Base-by-base conservation (phyloP, 2,888 invertebrate species). In the Halocaridina rubra region DNA sequence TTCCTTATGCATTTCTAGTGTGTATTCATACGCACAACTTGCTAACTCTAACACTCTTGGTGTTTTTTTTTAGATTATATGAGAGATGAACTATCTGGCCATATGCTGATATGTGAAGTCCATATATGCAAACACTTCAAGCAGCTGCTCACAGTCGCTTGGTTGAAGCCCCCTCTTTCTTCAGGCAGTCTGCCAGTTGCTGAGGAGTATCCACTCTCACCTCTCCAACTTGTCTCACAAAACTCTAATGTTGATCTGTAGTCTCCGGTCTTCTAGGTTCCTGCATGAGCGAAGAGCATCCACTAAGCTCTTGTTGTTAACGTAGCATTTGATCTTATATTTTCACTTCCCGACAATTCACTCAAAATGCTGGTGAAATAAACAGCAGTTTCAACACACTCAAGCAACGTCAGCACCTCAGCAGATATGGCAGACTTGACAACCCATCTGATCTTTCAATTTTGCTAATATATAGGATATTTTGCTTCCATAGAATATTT, bases 131-230 rank as follows among this genome's bases (percentile, higher is more conserved):
- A 46, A 46, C 46, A 10, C 10, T 1, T 13, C 13, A 13, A 13
- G 13, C 39, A 8, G 39, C 39, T 67, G 67, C 32, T n/a, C n/a
- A n/a, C n/a, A n/a, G n/a, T n/a, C n/a, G n/a, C n/a, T 32, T 22
- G 22, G 32, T 72, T 39, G 13, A 30, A n/a, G 39, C 74, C 4
- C 69, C 22, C 29, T 69, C 27, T 27, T 69, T 69, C 10, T 24
- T 69, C 7, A 69, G 29, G 29, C 74, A 74, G 46, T 74, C 74
- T 13, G 74, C 74, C 74, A 74, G 74, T 24, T 74, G 74, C 10
- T 22, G 29, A 16, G 74, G n/a, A 0, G 74, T 74, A 33, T 74
- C 74, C 46, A 74, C 46, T 39, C 39, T 24, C 32, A 1, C 24
- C 22, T 10, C 46, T 74, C 74, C 74, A 74, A 24, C 39, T 33